These are phyloP conservation scores for Pristionchus fissidentatus DNA, from an alignment of 2,888 invertebrate species.

Conservation along the genomic window DNA sequence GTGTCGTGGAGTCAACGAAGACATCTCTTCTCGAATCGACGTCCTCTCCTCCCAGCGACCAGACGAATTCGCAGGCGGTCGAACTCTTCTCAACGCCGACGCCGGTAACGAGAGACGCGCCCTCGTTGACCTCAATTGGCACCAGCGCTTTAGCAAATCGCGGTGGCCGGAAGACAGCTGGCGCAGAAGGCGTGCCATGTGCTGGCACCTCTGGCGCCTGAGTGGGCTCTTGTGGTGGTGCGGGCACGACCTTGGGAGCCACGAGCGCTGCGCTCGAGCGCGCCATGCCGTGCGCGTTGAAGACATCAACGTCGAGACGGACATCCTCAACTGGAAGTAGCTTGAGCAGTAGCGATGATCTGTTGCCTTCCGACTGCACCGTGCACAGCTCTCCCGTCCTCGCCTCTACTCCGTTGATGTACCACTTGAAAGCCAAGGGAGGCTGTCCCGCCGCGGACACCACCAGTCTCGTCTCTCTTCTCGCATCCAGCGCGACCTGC, in stretches of 20 bases:
- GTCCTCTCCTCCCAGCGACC: constrained; percentile 65
- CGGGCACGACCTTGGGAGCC: background rate
- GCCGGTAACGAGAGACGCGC: constrained; percentile 51
- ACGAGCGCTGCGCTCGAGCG: constrained; percentile 53
- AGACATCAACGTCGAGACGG: constrained; percentile 54
- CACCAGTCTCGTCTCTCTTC: constrained; percentile 56
- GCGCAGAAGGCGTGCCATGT: background rate
- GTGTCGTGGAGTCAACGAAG: constrained; percentile 61
- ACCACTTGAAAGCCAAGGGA: constrained; percentile 58
- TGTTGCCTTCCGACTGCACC: constrained; percentile 50
- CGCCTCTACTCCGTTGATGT: constrained; percentile 53
- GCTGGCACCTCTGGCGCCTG: background rate
- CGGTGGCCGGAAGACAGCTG: constrained; percentile 46
- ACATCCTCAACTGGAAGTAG: constrained; percentile 48
- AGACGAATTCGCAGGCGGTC: constrained; percentile 63
- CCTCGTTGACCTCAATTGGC: constrained; percentile 54
- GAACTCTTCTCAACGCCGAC: constrained; percentile 62
- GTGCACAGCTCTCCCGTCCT: constrained; percentile 29
- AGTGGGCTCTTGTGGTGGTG: background rate
- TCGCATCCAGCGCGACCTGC: constrained; percentile 50
- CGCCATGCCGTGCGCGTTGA: constrained; percentile 55
- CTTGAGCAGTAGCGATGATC: constrained; percentile 55
- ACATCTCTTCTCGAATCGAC: constrained; percentile 55
- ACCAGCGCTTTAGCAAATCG: constrained; percentile 55
- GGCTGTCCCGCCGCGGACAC: constrained; percentile 54